phyloP scores from a whole-genome alignment of 2,888 invertebrate species.

The Acanthopleura granulata region DNA sequence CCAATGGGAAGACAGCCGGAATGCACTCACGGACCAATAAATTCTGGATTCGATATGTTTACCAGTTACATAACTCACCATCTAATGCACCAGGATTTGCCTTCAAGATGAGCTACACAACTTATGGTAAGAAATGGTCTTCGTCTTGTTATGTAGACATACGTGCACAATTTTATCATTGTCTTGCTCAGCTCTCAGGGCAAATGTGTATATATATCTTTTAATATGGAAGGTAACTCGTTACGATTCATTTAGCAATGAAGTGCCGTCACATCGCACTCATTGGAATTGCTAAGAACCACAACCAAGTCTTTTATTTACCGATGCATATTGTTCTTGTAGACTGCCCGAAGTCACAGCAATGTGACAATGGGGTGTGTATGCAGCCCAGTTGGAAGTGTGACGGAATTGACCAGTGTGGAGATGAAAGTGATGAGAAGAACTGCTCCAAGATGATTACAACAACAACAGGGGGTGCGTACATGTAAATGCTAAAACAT shows the following conservation, averaged over 20 bases:
- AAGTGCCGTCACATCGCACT: too few species aligned
- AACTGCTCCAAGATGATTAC: background rate
- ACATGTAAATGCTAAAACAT: background rate
- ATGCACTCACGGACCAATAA: slow-evolving; percentile 5
- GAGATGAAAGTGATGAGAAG: background rate
- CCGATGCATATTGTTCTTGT: background rate
- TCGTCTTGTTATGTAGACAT: background rate
- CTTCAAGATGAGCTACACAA: background rate
- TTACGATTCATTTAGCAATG: too few species aligned
- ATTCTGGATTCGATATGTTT: slow-evolving; percentile 3
- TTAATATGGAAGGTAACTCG: too few species aligned
- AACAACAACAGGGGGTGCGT: background rate
- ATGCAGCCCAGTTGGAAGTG: background rate
- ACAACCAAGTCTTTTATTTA: too few species aligned
- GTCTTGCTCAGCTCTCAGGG: too few species aligned
- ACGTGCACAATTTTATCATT: too few species aligned
- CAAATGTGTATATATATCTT: too few species aligned
- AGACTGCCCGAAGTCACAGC: background rate
- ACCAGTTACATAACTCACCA: background rate
- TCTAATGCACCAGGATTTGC: slow-evolving; percentile 6
- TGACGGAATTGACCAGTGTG: slow-evolving; percentile 3
- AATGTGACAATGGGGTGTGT: slow-evolving; percentile 1
- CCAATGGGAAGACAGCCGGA: background rate
- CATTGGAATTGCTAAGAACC: too few species aligned
- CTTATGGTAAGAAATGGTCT: background rate